Evolutionary conservation across 64 coral and sea anemone genomes (phyloP), one percentile per base, ranked within the genome.

Genomic region (Dendronephthya gigantea): DNA sequence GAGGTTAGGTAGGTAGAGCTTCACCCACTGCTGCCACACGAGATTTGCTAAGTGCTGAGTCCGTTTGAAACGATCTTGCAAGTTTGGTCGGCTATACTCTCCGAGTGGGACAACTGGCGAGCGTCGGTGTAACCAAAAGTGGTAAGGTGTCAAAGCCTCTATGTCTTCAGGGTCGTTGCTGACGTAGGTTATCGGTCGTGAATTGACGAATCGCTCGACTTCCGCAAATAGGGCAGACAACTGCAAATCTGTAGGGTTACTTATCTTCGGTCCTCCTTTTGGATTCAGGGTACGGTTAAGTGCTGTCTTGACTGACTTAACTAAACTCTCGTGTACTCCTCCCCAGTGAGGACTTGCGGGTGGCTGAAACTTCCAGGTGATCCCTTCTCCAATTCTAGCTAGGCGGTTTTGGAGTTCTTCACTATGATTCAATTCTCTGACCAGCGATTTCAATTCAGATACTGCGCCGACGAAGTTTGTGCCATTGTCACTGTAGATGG

Each of bases 401-500:
- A 79, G 37, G 3, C 72, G 72, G 2, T 79, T 39, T 39, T 79
- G 30, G 14, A 79, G 36, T 1, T 39, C 29, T 39, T 79, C 4
- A 34, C 36, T 39, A 35, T 79, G 15, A 39, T 79, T 79, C 36
- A 0, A 79, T 36, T 34, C 17, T 19, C 15, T 79, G 37, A 79
- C 29, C 72, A 79, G 34, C 9, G 72, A 79, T 33, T 39, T 79
- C n/a, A 39, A 19, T 19, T 79, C 9, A 14, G 9, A 79, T 19
- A 17, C 32, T 16, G 8, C 72, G 2, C 72, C 72, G 13, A 79
- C 72, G 37, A 79, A 79, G 36, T 79, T 79, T 8, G 72, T 79
- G 14, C 72, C 72, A 79, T 79, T 79, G 72, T 79, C 31, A 35
- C 72, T 79, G 17, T 79, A 79, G 22, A 79, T 34, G 72, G 72